phyloP scores from a whole-genome alignment of 1,140 invertebrate species.

The Ceratina australensis region DNA sequence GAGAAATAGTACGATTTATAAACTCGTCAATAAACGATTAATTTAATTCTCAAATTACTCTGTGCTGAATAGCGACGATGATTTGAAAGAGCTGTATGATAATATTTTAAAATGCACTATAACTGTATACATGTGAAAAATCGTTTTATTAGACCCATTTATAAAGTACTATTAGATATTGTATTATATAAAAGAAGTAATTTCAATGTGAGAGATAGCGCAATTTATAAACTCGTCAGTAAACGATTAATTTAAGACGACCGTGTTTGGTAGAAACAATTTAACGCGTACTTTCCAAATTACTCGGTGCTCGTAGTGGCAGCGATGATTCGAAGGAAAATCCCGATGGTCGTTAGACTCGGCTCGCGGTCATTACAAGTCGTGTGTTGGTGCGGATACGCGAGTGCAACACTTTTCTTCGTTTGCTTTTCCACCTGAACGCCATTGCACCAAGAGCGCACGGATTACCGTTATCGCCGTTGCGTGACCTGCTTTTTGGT shows the following conservation, averaged over 20 bases:
- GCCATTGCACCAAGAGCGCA: slow-evolving; percentile 54
- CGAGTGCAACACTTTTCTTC: slow-evolving; percentile 46
- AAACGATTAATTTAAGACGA: slow-evolving; percentile 9
- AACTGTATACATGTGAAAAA: not conserved
- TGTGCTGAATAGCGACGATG: no score
- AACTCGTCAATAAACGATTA: no score
- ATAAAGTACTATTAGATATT: no score
- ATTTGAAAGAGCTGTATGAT: no score
- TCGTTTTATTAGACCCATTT: not conserved
- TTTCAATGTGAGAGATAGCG: not conserved
- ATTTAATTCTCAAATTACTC: no score
- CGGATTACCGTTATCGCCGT: slow-evolving; percentile 66
- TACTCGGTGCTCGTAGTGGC: slow-evolving; percentile 16
- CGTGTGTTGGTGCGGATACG: not conserved
- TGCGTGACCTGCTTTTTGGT: slow-evolving; percentile 64
- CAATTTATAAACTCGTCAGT: not conserved
- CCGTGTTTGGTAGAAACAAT: slow-evolving; percentile 3
- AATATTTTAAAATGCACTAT: no score
- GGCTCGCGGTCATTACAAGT: slow-evolving; percentile 1
- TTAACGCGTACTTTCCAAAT: slow-evolving; percentile 49
- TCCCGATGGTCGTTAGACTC: slow-evolving; percentile 28
- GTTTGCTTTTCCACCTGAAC: slow-evolving; percentile 57
- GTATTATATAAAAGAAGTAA: not conserved
- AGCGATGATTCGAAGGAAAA: slow-evolving; percentile 48
- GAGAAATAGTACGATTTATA: no score